Evolutionary conservation across 2,888 invertebrate genomes (phyloP).

Genomic region (Phortica magna): DNA sequence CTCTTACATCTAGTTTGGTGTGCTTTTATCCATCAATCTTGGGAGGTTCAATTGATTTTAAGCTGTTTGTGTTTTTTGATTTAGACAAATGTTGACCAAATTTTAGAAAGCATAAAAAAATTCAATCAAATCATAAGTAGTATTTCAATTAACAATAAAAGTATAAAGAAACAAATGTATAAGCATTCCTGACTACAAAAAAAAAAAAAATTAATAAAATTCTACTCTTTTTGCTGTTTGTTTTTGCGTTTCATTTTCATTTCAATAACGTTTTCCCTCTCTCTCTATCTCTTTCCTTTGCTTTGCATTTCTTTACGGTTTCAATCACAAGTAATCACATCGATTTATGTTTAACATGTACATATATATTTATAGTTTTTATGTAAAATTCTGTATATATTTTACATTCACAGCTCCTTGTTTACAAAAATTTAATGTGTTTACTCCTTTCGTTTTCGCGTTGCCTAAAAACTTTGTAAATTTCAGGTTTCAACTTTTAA

Average conservation of each 20-base stretch:
- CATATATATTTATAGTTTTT: slow-evolving; percentile 55
- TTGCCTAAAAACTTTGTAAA: slow-evolving; percentile 33
- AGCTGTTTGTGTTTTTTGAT: too few species aligned
- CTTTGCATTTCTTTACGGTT: slow-evolving; percentile 29
- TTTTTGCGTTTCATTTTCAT: slow-evolving; percentile 4
- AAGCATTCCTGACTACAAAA: not conserved
- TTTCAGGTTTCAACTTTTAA: slow-evolving; percentile 39
- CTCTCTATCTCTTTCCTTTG: slow-evolving; percentile 45
- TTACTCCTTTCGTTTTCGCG: slow-evolving; percentile 50
- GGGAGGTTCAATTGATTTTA: too few species aligned
- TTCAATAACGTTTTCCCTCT: slow-evolving; percentile 15
- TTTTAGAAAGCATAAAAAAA: not conserved
- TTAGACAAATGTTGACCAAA: too few species aligned
- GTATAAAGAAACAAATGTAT: not conserved
- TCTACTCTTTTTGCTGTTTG: not conserved
- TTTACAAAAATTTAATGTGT: slow-evolving; percentile 70
- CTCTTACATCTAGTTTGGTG: slow-evolving; percentile 9
- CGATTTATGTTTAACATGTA: slow-evolving; percentile 60
- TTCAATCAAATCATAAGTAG: not conserved
- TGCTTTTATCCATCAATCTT: slow-evolving; percentile 26
- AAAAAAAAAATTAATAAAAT: not conserved
- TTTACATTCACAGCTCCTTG: slow-evolving; percentile 78
- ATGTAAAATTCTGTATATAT: slow-evolving; percentile 60
- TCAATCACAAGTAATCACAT: slow-evolving; percentile 79
- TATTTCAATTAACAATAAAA: not conserved